Evolutionary conservation across 1,140 invertebrate genomes (phyloP), one percentile per base, ranked within the genome.

Genomic region (Nephotettix cincticeps): DNA sequence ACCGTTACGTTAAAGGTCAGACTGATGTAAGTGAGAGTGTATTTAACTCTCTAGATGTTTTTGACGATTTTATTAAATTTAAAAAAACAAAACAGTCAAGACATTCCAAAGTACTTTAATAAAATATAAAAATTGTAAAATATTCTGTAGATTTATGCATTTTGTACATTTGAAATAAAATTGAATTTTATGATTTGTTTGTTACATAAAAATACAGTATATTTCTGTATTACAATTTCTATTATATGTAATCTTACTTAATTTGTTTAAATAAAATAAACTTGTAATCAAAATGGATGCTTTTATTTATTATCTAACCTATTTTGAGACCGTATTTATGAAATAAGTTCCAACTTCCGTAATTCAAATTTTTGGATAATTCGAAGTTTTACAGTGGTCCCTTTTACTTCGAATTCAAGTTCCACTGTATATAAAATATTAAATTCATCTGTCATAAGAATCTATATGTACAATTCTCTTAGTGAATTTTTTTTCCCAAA

Each of bases 391-490:
- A n/a, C n/a, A n/a, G n/a, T n/a, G n/a, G n/a, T 43, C 9, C 40
- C 9, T 9, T 43, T 11, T 43, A 43, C 40, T 43, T 43, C 40
- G n/a, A n/a, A n/a, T n/a, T n/a, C n/a, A n/a, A n/a, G n/a, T n/a
- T n/a, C n/a, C n/a, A n/a, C n/a, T n/a, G n/a, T n/a, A n/a, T n/a
- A n/a, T n/a, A n/a, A n/a, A n/a, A n/a, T n/a, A n/a, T n/a, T n/a
- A n/a, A n/a, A n/a, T 43, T 43, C 40, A 43, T 11, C 40, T 43
- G 40, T 43, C 9, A 11, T 43, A 43, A 11, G n/a, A 9, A 43
- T 11, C n/a, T 11, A 43, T 43, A 67, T 65, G 66, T 11, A 69
- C 25, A 58, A 56, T 56, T 64, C 56, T 73, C 9, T 43, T 9
- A 43, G 40, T 43, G 40, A 43, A 43, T 43, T 11, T 43, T 43